These are phyloP conservation scores for Geopemphigus sp. DNA, from an alignment of 1,140 invertebrate genomes.

Conservation along the genomic window DNA sequence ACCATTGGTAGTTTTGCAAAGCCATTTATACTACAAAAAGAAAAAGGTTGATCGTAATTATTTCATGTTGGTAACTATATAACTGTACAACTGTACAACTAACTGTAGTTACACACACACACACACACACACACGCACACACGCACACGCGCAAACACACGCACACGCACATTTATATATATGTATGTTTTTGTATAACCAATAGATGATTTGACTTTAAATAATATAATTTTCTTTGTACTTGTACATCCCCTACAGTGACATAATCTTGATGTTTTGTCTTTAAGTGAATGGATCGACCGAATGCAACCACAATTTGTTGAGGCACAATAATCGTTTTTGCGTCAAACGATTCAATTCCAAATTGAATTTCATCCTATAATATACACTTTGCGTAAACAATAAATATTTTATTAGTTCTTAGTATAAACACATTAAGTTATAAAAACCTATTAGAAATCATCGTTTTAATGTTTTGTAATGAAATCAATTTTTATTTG, in stretches of 20 bases:
- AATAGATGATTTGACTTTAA: background rate
- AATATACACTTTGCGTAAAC: background rate
- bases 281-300: conserved; percentile 19
- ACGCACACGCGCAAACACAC: background rate
- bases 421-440: background rate
- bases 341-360: conserved; percentile 3
- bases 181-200: background rate
- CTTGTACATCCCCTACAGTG: conserved; percentile 1
- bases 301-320: conserved; percentile 27
- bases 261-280: conserved; percentile 23
- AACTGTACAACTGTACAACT: background rate
- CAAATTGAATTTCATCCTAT: conserved; percentile 35
- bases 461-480: too few relatives aligned
- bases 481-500: too few relatives aligned
- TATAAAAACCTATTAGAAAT: background rate
- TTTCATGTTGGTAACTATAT: too few relatives aligned
- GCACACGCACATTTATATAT: too few relatives aligned
- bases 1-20: conserved; percentile 38
- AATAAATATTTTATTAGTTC: too few relatives aligned
- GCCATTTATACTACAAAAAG: conserved; percentile 33
- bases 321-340: conserved; percentile 41
- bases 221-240: conserved; percentile 1
- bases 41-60: background rate
- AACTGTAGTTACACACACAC: too few relatives aligned
- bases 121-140: too few relatives aligned